Evolutionary conservation across 2,888 invertebrate genomes (phyloP), one percentile per base, ranked within the genome.

Genomic region (Xiphydria camelus): DNA sequence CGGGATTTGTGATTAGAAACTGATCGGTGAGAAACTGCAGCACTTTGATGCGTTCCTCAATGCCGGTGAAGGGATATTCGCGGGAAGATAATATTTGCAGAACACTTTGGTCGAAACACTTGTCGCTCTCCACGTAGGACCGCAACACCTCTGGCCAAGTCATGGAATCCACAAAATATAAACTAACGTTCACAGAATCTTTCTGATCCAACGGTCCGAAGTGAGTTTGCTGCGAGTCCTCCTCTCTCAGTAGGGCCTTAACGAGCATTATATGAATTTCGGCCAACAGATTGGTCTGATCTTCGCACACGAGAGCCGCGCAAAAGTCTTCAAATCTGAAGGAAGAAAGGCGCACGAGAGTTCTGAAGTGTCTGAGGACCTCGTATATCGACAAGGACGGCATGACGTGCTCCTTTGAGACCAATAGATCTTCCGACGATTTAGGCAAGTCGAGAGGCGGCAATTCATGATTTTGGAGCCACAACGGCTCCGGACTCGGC

Each of bases 321-420:
- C 96, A 96, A 70, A 99, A 91, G 76, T 99, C 98, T 80, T 99
- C 99, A 71, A 98, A 87, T 51, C 94, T 86, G 76, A 90, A 98
- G 9, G 96, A 96, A 19, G 97, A 95, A 35, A 99, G 79, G 49
- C 97, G 84, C 19, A 98, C 89, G 61, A 94, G 79, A 66, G 89
- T 90, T 59, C 94, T 85, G 77, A 97, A 99, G 72, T 95, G 91
- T 57, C 96, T 81, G 39, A 98, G 77, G 7, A 97, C 92, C 82
- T 99, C 98, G 79, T 97, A 99, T 47, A 99, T 86, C 61, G 92
- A 87, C 49, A 94, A 80, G 36, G 92, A 87, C 70, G 88, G 84
- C 67, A 72, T 68, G 21, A 92, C 83, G 68, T 87, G 79, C 62
- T 87, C 84, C 62, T 84, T 86, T 29, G 89, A 86, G 52, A 95